A percentile compares a stretch with the other conserved stretches of the same genome.
phyloP scores from a whole-genome alignment of 2,113 vertebrate genomes.

The Bos taurus region DNA sequence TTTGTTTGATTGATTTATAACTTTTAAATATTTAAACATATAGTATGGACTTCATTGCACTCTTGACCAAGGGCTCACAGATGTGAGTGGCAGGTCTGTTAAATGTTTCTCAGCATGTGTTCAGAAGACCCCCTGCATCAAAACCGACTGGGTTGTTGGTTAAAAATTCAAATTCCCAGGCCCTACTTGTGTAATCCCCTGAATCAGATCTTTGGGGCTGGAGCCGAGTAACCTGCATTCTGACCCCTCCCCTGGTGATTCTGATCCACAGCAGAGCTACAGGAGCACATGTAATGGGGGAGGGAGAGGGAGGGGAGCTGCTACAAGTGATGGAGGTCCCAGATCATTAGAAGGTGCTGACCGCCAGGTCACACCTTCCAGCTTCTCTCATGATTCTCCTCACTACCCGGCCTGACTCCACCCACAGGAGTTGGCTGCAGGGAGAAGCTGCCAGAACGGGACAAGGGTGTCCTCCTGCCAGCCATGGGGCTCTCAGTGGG shows the following conservation, averaged over 20 bases:
- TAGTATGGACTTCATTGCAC: no score
- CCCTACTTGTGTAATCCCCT: fast-evolving
- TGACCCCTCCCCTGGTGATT: not conserved
- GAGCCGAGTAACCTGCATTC: not conserved
- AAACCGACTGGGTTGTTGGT: no score
- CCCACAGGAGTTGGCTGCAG: not conserved
- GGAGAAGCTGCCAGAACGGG: not conserved
- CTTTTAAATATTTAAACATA: no score
- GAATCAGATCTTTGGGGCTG: not conserved
- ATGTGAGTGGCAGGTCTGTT: no score
- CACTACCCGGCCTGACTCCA: not conserved
- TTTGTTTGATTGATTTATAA: no score
- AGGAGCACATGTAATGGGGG: fast-evolving
- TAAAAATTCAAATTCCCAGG: not conserved
- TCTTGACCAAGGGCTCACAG: no score
- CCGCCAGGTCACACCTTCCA: fast-evolving
- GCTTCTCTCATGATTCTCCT: not conserved
- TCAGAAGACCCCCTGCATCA: no score
- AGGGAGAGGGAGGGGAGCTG: not conserved
- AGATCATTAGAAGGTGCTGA: not conserved
- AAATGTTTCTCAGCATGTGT: no score
- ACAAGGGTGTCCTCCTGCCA: not conserved
- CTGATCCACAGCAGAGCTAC: not conserved
- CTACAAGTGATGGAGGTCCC: not conserved
- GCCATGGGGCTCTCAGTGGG: not conserved